Base-by-base conservation (phyloP, 2,797 vertebrate genomes). In the Arrhamphus sclerolepis region DNA sequence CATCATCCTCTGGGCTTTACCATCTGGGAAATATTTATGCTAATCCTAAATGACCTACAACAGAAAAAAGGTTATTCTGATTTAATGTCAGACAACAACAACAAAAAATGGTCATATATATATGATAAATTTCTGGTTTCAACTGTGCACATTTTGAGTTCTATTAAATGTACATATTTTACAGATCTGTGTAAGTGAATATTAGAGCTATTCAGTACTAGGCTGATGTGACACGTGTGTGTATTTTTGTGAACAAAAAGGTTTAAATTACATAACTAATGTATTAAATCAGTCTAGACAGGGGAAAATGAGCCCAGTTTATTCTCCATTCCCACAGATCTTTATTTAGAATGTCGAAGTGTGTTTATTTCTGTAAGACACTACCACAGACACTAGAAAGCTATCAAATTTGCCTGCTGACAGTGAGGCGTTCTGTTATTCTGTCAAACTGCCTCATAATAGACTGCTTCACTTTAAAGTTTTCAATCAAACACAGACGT, bases 261-360 rank as follows among this genome's bases (percentile, higher is more conserved):
- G n/a, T 18, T 21, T 38, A 50, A 62, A 44, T 57, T 65, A 68
- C 72, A 56, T 38, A 54, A 55, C 47, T 58, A 75, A 56, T 68
- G 24, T 64, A 43, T 57, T 54, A 51, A 72, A 63, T 54, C 31
- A 29, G 26, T 64, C 40, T 62, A 64, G 62, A 68, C 66, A 43
- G 41, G 57, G 66, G 71, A 61, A 62, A 74, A 63, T 8, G 40
- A 48, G 63, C n/a, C 29, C 42, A 47, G 62, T 60, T 73, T 80
- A 68, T 70, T 82, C 81, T 68, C 38, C 34, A 52, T 75, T 84
- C 63, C 29, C 77, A 80, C 6, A 72, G 68, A 82, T 81, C 74
- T 86, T 84, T 75, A 80, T 85, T 79, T 85, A 83, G 79, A 85
- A 66, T 47, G 65, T 51, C 74, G 77, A 69, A 22, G 40, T 60